These are phyloP conservation scores for Akabosia matsudoensis DNA, from an alignment of 1,140 invertebrate species.

Conservation along the genomic window DNA sequence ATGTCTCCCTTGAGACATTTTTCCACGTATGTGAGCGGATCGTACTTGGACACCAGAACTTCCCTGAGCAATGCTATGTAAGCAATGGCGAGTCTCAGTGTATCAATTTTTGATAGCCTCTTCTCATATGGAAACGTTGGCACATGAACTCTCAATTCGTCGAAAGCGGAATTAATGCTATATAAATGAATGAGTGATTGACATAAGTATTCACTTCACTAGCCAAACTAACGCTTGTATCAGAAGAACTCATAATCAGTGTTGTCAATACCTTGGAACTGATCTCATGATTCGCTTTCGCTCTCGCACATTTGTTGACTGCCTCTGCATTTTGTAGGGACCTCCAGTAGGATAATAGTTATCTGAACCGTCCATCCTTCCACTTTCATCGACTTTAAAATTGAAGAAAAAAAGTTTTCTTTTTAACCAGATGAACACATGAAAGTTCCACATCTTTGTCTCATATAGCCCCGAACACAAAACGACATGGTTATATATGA, in stretches of 20 bases:
- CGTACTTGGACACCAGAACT: conserved; percentile 81
- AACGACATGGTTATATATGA: too few species aligned
- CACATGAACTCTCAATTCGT: conserved; percentile 88
- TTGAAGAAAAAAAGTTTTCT: background rate
- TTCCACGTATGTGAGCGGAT: conserved; percentile 90
- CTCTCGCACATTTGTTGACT: conserved; percentile 89
- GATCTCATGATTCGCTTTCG: conserved; percentile 94
- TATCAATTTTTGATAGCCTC: conserved; percentile 94
- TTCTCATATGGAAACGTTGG: conserved; percentile 99
- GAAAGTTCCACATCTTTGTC: too few species aligned
- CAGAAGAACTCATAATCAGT: too few species aligned
- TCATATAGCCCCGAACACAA: background rate
- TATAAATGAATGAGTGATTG: background rate
- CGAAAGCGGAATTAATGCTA: conserved; percentile 98
- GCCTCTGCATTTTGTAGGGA: conserved; percentile 79
- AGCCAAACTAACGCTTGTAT: too few species aligned
- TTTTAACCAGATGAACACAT: background rate
- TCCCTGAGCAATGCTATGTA: conserved; percentile 92
- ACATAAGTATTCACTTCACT: background rate
- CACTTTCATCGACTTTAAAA: background rate
- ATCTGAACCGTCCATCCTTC: conserved; percentile 48
- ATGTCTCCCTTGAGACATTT: conserved; percentile 84
- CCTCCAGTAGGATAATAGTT: conserved; percentile 59
- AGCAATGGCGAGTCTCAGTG: conserved; percentile 87
- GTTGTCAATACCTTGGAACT: conserved; percentile 50